Conservation (phyloP, 1,140 invertebrate genomes). For the Drosophila hydei region DNA sequence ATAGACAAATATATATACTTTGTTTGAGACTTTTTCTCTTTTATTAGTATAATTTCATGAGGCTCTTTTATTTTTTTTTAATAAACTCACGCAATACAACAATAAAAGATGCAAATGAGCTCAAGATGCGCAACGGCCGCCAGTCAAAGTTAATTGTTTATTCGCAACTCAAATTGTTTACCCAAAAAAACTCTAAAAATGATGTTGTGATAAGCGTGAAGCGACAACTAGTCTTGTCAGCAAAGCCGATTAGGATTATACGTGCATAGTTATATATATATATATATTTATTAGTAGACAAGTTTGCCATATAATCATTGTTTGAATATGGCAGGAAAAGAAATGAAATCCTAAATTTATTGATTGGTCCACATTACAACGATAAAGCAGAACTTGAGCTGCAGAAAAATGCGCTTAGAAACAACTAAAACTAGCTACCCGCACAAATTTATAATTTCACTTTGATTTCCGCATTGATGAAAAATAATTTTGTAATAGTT, state of each 20-base stretch:
- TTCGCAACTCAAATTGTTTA: constrained; percentile 22
- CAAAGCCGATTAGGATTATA: neutral
- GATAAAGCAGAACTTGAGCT: no score
- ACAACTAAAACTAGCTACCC: no score
- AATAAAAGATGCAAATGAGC: constrained; percentile 49
- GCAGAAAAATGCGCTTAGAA: no score
- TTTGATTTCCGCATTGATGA: no score
- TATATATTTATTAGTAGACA: no score
- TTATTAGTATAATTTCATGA: constrained; percentile 30
- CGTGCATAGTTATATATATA: neutral
- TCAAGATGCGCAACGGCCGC: constrained; percentile 26
- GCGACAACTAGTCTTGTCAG: constrained; percentile 11
- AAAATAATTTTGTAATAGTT: constrained; percentile 10
- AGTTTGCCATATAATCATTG: no score
- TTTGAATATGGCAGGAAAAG: no score
- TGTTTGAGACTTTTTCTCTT: constrained; percentile 13
- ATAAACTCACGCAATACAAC: constrained; percentile 48
- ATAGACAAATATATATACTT: constrained; percentile 12
- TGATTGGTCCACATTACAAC: no score
- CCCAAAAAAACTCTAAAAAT: constrained; percentile 20
- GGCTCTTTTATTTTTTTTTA: constrained; percentile 25
- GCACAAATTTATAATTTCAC: no score
- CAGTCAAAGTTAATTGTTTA: constrained; percentile 44
- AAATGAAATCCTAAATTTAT: no score
- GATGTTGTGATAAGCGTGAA: constrained; percentile 25